Percentiles rank a stretch among this genome's conserved stretches.
Conservation (phyloP, 1,140 invertebrate genomes). For the Trichonephila inaurata region DNA sequence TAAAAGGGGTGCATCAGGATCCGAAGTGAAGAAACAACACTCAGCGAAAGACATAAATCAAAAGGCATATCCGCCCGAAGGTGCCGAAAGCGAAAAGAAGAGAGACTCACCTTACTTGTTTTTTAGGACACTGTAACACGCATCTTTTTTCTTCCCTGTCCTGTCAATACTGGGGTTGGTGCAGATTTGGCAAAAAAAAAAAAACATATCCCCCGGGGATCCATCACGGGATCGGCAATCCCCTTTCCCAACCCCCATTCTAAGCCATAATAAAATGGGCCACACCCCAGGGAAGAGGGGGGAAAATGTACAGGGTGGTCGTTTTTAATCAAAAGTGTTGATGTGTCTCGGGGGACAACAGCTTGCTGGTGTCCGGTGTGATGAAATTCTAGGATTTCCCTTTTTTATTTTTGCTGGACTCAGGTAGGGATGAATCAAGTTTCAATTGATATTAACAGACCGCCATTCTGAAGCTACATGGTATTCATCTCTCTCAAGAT, state of each 20-base stretch:
- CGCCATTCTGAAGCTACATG: too few species aligned
- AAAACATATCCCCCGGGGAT: not conserved
- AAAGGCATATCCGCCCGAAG: not conserved
- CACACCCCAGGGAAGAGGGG: not conserved
- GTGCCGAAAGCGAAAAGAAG: not conserved
- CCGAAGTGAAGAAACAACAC: not conserved
- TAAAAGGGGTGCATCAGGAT: not conserved
- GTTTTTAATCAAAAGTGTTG: constrained; percentile 28
- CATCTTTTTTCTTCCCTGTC: not conserved
- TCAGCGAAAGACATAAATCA: constrained; percentile 19
- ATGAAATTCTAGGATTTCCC: not conserved
- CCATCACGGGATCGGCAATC: not conserved
- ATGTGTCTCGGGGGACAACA: constrained; percentile 4
- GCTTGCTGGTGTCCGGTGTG: not conserved
- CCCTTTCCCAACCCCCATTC: not conserved
- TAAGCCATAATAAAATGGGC: not conserved
- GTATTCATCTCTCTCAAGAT: too few species aligned
- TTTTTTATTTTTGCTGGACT: not conserved
- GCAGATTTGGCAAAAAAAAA: not conserved
- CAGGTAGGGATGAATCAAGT: too few species aligned
- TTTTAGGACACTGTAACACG: not conserved
- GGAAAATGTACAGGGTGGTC: not conserved
- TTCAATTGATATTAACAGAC: too few species aligned
- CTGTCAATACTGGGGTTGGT: not conserved
- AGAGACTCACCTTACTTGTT: not conserved